A percentile compares a stretch with the other conserved stretches of the same genome.
These are phyloP conservation scores for Chrysolina oricalcia DNA, from an alignment of 2,888 invertebrate genomes.

Conservation along the genomic window DNA sequence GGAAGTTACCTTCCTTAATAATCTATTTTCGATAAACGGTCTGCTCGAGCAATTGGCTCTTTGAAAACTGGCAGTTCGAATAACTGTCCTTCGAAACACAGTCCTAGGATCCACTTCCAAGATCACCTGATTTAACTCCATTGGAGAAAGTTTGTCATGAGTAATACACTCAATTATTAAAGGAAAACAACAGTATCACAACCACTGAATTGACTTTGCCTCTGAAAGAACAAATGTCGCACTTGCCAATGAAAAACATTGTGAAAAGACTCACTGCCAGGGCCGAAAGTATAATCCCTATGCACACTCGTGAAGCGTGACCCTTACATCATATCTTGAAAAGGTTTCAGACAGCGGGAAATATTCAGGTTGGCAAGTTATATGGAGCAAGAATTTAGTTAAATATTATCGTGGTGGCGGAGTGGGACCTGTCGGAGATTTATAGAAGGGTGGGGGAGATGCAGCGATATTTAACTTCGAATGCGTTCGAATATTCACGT, in stretches of 20 bases:
- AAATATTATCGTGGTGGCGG: slow-evolving; percentile 70
- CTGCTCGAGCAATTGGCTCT: too few species aligned
- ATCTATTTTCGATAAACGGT: too few species aligned
- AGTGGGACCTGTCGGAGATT: slow-evolving; percentile 71
- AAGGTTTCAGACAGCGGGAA: slow-evolving; percentile 56
- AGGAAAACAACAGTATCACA: too few species aligned
- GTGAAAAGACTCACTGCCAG: not conserved
- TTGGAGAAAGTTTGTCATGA: too few species aligned
- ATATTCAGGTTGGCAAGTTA: slow-evolving; percentile 66
- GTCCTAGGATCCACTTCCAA: too few species aligned
- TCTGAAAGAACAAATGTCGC: not conserved
- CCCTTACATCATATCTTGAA: slow-evolving; percentile 36
- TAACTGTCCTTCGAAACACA: too few species aligned
- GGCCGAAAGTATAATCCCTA: not conserved
- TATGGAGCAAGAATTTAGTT: slow-evolving; percentile 72
- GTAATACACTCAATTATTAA: too few species aligned
- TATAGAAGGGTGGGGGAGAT: slow-evolving; percentile 64
- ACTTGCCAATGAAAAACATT: not conserved
- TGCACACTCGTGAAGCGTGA: slow-evolving; percentile 11
- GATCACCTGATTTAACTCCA: too few species aligned
- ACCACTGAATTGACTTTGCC: too few species aligned
- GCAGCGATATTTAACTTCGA: slow-evolving; percentile 71
- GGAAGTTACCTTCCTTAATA: too few species aligned
- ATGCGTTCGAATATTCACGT: slow-evolving; percentile 12
- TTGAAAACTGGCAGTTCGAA: too few species aligned